Evolutionary conservation across 1,140 invertebrate species (phyloP).

Genomic region (Zaprionus africanus): DNA sequence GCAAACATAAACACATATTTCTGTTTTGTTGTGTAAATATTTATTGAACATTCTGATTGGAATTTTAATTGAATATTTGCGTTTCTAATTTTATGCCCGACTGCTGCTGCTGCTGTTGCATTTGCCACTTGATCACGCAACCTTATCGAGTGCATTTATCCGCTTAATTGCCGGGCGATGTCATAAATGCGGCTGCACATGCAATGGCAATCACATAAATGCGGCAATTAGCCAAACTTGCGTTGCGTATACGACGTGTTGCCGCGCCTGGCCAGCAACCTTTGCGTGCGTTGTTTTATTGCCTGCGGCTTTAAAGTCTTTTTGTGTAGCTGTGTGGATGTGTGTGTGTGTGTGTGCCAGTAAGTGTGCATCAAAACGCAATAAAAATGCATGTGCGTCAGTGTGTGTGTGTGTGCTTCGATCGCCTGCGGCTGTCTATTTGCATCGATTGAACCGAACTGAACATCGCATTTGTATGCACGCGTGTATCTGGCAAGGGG

Average conservation of each 20-base stretch:
- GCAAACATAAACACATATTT: not conserved
- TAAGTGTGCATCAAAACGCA: slow-evolving; percentile 10
- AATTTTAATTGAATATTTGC: slow-evolving; percentile 9
- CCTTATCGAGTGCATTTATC: slow-evolving; percentile 31
- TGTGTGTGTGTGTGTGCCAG: not conserved
- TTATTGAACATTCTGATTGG: slow-evolving; percentile 4
- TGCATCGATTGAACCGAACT: slow-evolving; percentile 21
- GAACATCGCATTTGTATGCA: not conserved
- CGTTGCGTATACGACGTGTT: slow-evolving; percentile 65
- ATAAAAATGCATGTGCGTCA: slow-evolving; percentile 35
- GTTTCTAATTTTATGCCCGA: not conserved
- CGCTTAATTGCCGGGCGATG: slow-evolving; percentile 29
- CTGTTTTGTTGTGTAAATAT: not conserved
- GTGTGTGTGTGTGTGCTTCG: not conserved
- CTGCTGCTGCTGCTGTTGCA: slow-evolving; percentile 1
- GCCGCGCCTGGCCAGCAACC: slow-evolving; percentile 13
- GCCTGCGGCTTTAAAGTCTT: slow-evolving; percentile 39
- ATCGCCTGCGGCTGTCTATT: slow-evolving; percentile 48
- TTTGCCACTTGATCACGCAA: slow-evolving; percentile 32
- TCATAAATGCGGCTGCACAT: slow-evolving; percentile 43
- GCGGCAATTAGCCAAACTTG: slow-evolving; percentile 58
- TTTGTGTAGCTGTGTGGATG: not conserved
- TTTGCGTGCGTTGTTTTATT: slow-evolving; percentile 31
- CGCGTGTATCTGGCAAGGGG: not conserved
- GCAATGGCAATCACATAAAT: slow-evolving; percentile 46